phyloP scores from a whole-genome alignment of 2,888 invertebrate genomes.

The Notodonta ziczac region DNA sequence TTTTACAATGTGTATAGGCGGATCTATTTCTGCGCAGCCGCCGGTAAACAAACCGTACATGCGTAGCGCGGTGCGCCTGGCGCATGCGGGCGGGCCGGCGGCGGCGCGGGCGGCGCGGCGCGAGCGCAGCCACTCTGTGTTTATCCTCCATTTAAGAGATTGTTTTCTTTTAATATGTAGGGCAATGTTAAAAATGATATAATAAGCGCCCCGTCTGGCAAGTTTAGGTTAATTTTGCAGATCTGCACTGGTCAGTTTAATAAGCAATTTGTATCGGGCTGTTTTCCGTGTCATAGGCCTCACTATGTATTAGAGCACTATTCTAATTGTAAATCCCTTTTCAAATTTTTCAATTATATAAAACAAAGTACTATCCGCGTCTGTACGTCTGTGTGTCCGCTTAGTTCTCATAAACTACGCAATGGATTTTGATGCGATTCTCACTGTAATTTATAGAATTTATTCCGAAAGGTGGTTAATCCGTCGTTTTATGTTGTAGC shows the following conservation, averaged over 20 bases:
- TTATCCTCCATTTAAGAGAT: constrained; percentile 15
- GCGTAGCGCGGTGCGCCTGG: constrained; percentile 20
- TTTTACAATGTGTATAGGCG: constrained; percentile 12
- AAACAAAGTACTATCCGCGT: no score
- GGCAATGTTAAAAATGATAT: constrained; percentile 20
- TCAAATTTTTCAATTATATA: no score
- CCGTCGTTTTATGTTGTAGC: no score
- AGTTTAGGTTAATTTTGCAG: neutral
- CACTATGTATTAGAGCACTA: no score
- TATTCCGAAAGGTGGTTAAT: no score
- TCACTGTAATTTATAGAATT: no score
- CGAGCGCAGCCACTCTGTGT: constrained; percentile 10
- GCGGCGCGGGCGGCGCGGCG: neutral
- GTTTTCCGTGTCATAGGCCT: no score
- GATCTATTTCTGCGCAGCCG: constrained; percentile 42
- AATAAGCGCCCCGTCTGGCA: neutral
- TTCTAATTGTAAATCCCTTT: no score
- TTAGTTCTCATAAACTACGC: no score
- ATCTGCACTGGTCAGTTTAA: neutral
- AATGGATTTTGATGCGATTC: no score
- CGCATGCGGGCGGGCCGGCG: neutral
- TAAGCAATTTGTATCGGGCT: no score
- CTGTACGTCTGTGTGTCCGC: no score
- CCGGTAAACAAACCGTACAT: constrained; percentile 34
- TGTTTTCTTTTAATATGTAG: constrained; percentile 11